A percentile compares a stretch with the other conserved stretches of the same genome.
Evolutionary conservation across 1,140 invertebrate genomes (phyloP).

Genomic region (Harpegnathos saltator): DNA sequence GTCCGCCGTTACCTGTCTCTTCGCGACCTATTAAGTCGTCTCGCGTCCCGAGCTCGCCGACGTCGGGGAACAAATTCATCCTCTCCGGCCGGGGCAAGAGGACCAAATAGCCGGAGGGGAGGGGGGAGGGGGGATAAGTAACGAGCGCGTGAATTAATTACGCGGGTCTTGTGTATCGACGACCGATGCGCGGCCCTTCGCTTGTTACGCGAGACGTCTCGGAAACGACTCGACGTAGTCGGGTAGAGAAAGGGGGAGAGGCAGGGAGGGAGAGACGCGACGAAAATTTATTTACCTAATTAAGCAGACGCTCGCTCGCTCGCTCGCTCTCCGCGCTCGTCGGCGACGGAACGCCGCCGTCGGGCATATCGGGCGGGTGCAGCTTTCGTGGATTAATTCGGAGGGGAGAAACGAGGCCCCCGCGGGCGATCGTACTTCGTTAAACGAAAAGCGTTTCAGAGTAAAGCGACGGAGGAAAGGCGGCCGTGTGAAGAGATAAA

Average conservation of each 20-base stretch:
- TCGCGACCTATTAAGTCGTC: conserved; percentile 31
- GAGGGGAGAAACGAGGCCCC: conserved; percentile 41
- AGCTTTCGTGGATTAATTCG: conserved; percentile 55
- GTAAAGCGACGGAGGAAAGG: conserved; percentile 15
- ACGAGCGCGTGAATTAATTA: conserved; percentile 60
- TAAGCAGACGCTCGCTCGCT: conserved; percentile 30
- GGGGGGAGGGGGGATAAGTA: conserved; percentile 23
- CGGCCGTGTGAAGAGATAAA: conserved; percentile 22
- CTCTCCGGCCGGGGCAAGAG: not conserved
- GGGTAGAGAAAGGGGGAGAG: too few relatives aligned
- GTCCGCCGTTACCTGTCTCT: conserved; percentile 47
- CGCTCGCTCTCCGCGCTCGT: conserved; percentile 18
- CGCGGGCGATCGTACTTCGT: conserved; percentile 53
- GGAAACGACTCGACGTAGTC: conserved; percentile 17
- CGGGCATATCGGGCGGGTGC: conserved; percentile 40
- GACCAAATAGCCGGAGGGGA: too few relatives aligned
- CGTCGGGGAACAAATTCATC: conserved; percentile 38
- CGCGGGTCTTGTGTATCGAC: conserved; percentile 53
- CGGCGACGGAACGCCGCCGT: conserved; percentile 37
- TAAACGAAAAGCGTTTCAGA: conserved; percentile 56
- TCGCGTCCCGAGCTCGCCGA: not conserved
- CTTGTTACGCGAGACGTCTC: conserved; percentile 22
- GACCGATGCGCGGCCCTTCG: conserved; percentile 28
- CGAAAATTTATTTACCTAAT: conserved; percentile 68
- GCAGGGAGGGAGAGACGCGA: conserved; percentile 41